Base-by-base conservation (phyloP, 1,140 invertebrate species). In the Frieseomelitta varia region DNA sequence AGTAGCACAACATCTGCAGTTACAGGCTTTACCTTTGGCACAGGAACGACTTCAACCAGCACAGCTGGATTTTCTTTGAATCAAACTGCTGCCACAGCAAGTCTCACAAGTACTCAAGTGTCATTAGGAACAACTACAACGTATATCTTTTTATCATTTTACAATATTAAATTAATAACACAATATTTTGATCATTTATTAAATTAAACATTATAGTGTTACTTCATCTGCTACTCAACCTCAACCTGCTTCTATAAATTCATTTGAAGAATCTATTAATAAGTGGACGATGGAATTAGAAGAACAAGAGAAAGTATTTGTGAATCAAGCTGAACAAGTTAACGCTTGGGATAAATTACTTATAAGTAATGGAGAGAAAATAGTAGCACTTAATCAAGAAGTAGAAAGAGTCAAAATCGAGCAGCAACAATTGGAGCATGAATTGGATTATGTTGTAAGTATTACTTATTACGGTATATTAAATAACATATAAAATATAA, bases 221-320 rank as follows among this genome's bases (percentile, higher is more conserved):
- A 88, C 92, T 95, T 90, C 94, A 91, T 90, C 93, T 85, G 85
- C 92, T 90, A 82, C 88, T 80, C 93, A 74, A 94, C 93, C 95
- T 88, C 87, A 96, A 91, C 90, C 94, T 87, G 90, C 93, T 91
- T 85, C 96, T 14, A 96, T 99, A 91, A 98, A 97, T 27, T 99
- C 98, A 92, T 96, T 97, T 39, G 98, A 99, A 94, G 98, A 99
- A 91, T 96, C 96, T 3, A 98, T 99, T 71, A 99, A 99, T 92
- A 99, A 99, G 93, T 99, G 98, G 98, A 98, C 97, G 1, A 92
- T 98, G 24, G 98, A 99, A 91, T 94, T 99, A 21, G 98, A 99
- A 91, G 98, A 99, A 88, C 98, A 99, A 92, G 99, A 99, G 92
- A 98, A 97, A 93, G 96, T 97, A 2, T 99, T 99, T 93, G 96